Evolutionary conservation across 2,888 invertebrate genomes (phyloP).

Genomic region (Eledone cirrhosa): DNA sequence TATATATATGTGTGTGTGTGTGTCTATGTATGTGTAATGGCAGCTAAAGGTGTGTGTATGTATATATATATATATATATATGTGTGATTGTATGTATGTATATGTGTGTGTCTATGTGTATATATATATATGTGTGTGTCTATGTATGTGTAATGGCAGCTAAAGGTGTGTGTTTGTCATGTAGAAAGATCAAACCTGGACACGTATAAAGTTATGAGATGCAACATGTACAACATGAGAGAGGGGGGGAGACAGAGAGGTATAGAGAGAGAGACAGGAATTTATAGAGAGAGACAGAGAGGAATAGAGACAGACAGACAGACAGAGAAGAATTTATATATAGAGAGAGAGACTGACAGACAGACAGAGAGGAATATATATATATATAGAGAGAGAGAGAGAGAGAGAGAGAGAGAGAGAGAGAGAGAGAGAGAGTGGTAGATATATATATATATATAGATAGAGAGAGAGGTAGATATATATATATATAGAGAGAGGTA

Average conservation of each 20-base stretch:
- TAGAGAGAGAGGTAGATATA: no score
- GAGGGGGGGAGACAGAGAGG: background rate
- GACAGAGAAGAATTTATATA: background rate
- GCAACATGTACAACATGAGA: background rate
- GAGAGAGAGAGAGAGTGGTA: background rate
- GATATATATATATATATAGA: no score
- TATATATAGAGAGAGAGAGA: background rate
- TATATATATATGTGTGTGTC: background rate
- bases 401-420: background rate
- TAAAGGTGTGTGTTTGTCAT: background rate
- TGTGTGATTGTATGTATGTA: no score
- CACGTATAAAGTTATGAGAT: background rate
- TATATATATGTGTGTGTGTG: background rate
- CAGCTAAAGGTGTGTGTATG: no score
- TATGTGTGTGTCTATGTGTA: background rate
- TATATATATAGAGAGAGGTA: no score
- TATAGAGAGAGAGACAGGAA: background rate
- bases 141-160: background rate
- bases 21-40: no score
- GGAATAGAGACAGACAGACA: background rate
- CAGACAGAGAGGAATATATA: background rate
- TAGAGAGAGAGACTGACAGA: background rate
- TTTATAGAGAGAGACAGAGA: background rate
- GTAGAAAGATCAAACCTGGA: background rate
- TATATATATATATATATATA: background rate